Evolutionary conservation across 2,797 vertebrate species (phyloP), one percentile per base, ranked within the genome.

Genomic region (Alcedo atthis): DNA sequence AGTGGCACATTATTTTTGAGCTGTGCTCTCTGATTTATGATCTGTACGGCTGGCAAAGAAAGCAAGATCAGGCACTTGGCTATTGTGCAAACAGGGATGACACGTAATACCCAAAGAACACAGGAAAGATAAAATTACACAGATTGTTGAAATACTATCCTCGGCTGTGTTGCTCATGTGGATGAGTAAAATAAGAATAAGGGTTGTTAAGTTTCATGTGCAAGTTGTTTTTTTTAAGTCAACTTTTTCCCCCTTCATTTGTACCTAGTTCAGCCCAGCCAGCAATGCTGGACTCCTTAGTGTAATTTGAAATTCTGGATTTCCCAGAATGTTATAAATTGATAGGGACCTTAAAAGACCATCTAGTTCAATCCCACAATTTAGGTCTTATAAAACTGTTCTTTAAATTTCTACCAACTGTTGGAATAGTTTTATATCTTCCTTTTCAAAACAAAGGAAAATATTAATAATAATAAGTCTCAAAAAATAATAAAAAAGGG

Each of bases 61-160:
- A 89, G 63, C 59, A 78, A 62, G 58, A 94, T 85, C 84, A 95
- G 93, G 73, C 90, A 93, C 55, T 92, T 93, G 84, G 88, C 90
- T 87, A 55, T 94, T 94, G 93, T 94, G 92, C 92, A 90, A 90
- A 89, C 81, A 61, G 59, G 46, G 93, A 94, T 95, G 96, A 96
- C 91, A 94, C 90, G 94, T 94, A 85, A 75, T 90, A 90, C 57
- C 90, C 93, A 33, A 85, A 92, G 68, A 95, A 89, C 92, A 94
- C 84, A 93, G 92, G 94, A 94, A 96, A 96, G 96, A 95, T 87
- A 93, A 96, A 96, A 96, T 94, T 85, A 96, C 84, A 82, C 88
- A 85, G 88, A 94, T 92, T 92, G 91, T 89, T 95, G 93, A 92
- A 94, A 91, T 96, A 73, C 16, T 90, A 86, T 90, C 43, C 64